Evolutionary conservation across 1,140 invertebrate species (phyloP).

Genomic region (Triops cancriformis): DNA sequence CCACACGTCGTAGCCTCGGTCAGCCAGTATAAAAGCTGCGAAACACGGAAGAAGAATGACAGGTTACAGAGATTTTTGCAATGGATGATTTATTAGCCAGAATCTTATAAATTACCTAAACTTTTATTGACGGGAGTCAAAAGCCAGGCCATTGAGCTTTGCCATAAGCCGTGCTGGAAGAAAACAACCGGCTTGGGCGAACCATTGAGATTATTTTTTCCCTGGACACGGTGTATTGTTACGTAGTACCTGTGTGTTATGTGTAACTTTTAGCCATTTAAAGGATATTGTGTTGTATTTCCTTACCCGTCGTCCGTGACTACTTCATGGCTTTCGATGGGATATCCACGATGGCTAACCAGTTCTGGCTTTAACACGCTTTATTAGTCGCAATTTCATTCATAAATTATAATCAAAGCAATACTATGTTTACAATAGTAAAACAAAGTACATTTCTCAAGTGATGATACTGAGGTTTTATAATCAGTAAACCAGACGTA

Average conservation of each 20-base stretch:
- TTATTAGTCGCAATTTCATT: too few species aligned
- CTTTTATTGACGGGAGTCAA: conserved; percentile 51
- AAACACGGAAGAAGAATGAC: background rate
- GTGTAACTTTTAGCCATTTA: background rate
- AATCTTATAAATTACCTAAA: conserved; percentile 52
- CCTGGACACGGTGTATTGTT: conserved; percentile 31
- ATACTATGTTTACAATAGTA: too few species aligned
- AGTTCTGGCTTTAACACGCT: conserved; percentile 27
- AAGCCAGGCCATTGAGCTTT: conserved; percentile 62
- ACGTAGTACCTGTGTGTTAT: conserved; percentile 27
- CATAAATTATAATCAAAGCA: too few species aligned
- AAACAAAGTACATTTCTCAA: too few species aligned
- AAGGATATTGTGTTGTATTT: background rate
- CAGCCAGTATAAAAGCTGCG: conserved; percentile 51
- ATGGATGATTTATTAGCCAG: too few species aligned
- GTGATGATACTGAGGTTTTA: too few species aligned
- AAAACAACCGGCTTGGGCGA: conserved; percentile 44
- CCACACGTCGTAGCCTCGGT: conserved; percentile 67
- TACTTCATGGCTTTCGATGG: conserved; percentile 30
- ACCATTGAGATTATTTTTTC: background rate
- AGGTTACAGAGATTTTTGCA: too few species aligned
- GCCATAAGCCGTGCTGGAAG: conserved; percentile 67
- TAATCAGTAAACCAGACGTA: too few species aligned
- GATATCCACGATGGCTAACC: conserved; percentile 30
- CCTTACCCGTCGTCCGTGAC: conserved; percentile 27